Percentiles rank a stretch among this genome's conserved stretches.
phyloP scores from a whole-genome alignment of 2,797 vertebrate genomes.

The Sarcophilus harrisii region DNA sequence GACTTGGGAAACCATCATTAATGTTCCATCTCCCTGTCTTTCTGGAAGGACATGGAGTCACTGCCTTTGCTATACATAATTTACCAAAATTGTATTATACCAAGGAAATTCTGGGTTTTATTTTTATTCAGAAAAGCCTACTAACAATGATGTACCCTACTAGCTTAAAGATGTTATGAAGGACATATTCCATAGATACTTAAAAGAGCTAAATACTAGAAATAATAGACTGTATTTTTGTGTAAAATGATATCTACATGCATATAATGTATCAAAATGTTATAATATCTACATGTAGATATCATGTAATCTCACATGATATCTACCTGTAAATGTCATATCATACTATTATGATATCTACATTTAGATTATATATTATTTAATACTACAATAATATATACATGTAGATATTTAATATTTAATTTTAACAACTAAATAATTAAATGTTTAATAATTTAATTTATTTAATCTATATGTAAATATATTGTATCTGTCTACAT shows the following conservation, averaged over 20 bases:
- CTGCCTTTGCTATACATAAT: background rate
- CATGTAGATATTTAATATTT: too few relatives aligned
- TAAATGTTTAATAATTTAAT: too few relatives aligned
- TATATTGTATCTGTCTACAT: too few relatives aligned
- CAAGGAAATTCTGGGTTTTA: slow-evolving; percentile 5
- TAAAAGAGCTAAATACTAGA: background rate
- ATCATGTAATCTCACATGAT: background rate
- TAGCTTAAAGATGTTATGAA: background rate
- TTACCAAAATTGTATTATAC: background rate
- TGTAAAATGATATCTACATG: background rate
- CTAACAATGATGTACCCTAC: background rate
- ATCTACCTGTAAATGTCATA: background rate
- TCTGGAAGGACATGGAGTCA: background rate
- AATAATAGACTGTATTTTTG: background rate
- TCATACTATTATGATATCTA: background rate
- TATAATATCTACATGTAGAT: too few relatives aligned
- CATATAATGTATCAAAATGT: too few relatives aligned
- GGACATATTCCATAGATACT: background rate
- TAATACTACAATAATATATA: too few relatives aligned
- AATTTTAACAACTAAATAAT: too few relatives aligned
- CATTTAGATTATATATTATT: too few relatives aligned
- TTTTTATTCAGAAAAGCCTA: background rate
- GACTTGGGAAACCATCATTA: background rate
- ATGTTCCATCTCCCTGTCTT: background rate
- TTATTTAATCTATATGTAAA: too few relatives aligned